Evolutionary conservation across 1,140 invertebrate genomes (phyloP), one percentile per base, ranked within the genome.

Genomic region (Glossosoma conforme): DNA sequence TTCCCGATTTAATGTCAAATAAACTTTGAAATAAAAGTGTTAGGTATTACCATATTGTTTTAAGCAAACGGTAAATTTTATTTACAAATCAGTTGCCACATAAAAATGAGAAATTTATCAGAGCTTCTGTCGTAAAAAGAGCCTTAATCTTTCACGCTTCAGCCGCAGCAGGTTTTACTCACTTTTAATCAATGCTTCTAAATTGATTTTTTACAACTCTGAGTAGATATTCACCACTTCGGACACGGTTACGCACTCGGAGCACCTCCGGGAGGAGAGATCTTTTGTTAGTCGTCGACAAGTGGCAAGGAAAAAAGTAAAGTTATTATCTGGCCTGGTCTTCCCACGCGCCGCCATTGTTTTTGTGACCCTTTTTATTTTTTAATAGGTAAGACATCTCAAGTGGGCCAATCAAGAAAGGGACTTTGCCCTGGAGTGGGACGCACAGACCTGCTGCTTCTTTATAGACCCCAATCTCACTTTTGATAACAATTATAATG

Each of bases 301-400:
- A 17, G 35, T 28, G 11, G 45, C 38, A 14, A n/a, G n/a, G n/a
- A n/a, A n/a, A n/a, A n/a, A n/a, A n/a, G n/a, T n/a, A 24, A 24
- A 48, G 36, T 40, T 45, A 19, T 35, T 40, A 48, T 48, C 45
- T 48, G 10, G 37, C 18, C 24, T 19, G 25, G 10, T 30, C 20
- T 20, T 42, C 47, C 38, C 38, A 35, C 38, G 13, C 38, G 38
- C 13, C 43, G 6, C 37, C 44, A 21, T 32, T 20, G 47, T 43
- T 42, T 37, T 46, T 42, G 9, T 35, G 37, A 21, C 40, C 40
- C 28, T 50, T 42, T 50, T 33, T 43, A 50, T 35, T 43, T 49
- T 47, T 50, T 50, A 50, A 50, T 50, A 50, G 47, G 47, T 50
- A 50, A 43, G 47, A 50, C 47, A 42, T 42, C 38, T 50, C 38